Base-by-base conservation (phyloP, 1,140 invertebrate species). In the Scaptomyza hsui region DNA sequence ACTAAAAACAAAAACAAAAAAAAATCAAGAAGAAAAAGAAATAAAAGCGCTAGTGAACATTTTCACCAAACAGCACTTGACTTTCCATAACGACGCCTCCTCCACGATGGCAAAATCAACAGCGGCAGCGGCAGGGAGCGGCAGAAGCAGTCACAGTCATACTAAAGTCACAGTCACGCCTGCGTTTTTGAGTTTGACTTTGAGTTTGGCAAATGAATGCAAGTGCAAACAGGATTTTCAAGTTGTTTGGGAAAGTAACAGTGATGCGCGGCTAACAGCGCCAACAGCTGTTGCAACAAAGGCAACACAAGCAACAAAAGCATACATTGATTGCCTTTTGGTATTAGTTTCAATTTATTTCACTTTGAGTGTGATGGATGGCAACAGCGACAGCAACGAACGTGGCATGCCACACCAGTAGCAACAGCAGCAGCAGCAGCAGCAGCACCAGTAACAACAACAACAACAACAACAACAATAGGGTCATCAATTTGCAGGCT, bases 261-360 rank as follows among this genome's bases (percentile, higher is more conserved):
- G 61, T 71, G 62, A 72, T 29, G 44, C 24, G 39, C 32, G 47
- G 26, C n/a, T 59, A 26, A 21, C 26, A 35, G 21, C 63, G 48
- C 42, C 47, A 67, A 82, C 78, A 81, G 78, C 78, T 81, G 78
- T 81, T 82, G 78, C 68, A 59, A 48, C 53, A 72, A 61, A 37
- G 51, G 13, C 51, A 56, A 53, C 61, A 19, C 12, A 12, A 42
- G 16, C 53, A 57, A 45, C 62, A 69, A 63, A 68, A 71, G 57
- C 67, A 81, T 72, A 68, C 78, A 81, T 73, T 81, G 78, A 81
- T 81, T 78, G 78, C 78, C 78, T 81, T 82, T 78, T 71, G 78
- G 78, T 62, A 82, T 81, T 82, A 81, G 78, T 81, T 81, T 81
- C 78, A 81, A 82, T 81, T 82, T 82, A 81, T 81, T 81, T 81